Percentiles rank a stretch among this genome's conserved stretches.
Conservation (phyloP, 2,113 vertebrate species). For the Bufo bufo region DNA sequence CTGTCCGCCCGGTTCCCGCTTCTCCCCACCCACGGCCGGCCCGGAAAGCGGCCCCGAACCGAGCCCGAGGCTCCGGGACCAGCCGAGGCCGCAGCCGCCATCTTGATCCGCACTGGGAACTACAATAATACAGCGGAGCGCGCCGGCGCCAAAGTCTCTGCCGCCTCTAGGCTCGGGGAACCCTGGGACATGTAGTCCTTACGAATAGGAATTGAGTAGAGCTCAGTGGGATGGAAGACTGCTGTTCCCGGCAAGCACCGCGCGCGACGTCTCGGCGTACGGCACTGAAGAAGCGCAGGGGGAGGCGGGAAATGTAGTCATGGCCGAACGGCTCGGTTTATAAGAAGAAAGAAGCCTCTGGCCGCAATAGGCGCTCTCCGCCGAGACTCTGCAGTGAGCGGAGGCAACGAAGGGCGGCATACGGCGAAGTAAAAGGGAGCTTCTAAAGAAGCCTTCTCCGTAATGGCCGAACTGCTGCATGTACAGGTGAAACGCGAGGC, state of each 20-base stretch:
- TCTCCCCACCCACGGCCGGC: constrained; percentile 84
- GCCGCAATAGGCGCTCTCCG: not conserved
- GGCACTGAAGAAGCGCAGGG: not conserved
- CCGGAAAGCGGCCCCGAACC: constrained; percentile 88
- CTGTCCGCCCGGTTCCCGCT: constrained; percentile 81
- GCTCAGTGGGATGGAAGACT: not conserved
- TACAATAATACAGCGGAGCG: constrained; percentile 37
- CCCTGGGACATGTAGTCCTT: constrained; percentile 32
- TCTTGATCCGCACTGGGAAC: constrained; percentile 76
- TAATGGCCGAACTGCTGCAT: not conserved
- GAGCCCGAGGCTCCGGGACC: constrained; percentile 82
- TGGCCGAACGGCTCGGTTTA: constrained; percentile 33
- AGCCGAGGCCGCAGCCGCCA: constrained; percentile 85
- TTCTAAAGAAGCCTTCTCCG: no score
- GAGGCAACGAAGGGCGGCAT: not conserved
- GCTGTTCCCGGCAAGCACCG: constrained; percentile 15
- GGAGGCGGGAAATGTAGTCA: constrained; percentile 46
- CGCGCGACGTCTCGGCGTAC: not conserved
- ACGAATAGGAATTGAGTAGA: no score
- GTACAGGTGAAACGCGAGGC: not conserved
- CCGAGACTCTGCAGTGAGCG: not conserved
- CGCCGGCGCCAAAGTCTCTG: constrained; percentile 39
- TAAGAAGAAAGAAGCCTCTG: not conserved
- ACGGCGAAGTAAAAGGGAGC: not conserved
- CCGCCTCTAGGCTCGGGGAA: not conserved